Conservation (phyloP, 53 echinoderm and acorn worm species). For the Astropecten irregularis region DNA sequence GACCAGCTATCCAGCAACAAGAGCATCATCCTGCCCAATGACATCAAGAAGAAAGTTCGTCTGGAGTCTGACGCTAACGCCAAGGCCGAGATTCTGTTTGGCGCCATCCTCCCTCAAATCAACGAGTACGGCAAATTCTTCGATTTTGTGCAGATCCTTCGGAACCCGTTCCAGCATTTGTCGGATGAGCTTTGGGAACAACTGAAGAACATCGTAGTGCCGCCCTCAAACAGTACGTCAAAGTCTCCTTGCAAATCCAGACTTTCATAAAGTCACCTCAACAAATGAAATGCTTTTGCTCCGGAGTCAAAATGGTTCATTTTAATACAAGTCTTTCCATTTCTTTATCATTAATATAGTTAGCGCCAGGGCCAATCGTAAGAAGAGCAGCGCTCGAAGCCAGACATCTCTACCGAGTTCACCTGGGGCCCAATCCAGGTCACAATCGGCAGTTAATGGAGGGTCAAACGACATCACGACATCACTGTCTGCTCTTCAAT, state of each 20-base stretch:
- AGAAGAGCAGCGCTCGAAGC: conserved; percentile 26
- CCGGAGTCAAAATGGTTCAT: neutral
- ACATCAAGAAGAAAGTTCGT: conserved; percentile 4
- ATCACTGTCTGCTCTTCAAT: conserved; percentile 38
- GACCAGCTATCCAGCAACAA: neutral
- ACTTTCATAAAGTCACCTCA: no score
- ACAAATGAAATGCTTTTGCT: no score
- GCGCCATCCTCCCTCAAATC: conserved; percentile 22
- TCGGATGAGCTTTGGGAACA: conserved; percentile 26
- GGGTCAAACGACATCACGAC: conserved; percentile 30
- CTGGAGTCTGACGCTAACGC: neutral
- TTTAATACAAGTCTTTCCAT: neutral
- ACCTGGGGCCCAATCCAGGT: neutral
- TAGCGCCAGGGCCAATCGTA: neutral
- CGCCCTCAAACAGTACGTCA: conserved; percentile 29
- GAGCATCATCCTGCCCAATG: neutral
- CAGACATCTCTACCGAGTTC: neutral
- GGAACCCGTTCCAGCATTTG: conserved; percentile 21
- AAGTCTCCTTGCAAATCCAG: no score
- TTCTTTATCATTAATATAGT: neutral
- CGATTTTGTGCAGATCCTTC: conserved; percentile 20
- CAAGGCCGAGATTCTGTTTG: conserved; percentile 33
- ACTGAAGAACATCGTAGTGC: conserved; percentile 36
- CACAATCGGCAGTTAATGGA: neutral
- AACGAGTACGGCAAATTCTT: conserved; percentile 22